These are phyloP conservation scores for Lycophotia porphyrea DNA, from an alignment of 2,888 invertebrate species.

Conservation along the genomic window DNA sequence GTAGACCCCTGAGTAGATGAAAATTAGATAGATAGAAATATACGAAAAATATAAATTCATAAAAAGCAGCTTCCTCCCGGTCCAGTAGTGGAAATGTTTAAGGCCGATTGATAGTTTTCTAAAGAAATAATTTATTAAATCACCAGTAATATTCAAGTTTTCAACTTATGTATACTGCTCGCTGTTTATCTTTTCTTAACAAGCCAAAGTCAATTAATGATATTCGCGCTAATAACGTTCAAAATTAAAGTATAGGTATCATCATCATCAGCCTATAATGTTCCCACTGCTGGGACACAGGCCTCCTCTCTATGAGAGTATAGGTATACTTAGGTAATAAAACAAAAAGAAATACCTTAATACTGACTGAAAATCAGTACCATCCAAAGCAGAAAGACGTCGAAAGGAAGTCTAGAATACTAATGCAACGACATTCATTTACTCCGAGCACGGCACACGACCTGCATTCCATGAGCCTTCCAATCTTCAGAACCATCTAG, in stretches of 20 bases:
- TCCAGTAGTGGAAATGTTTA: too few species aligned
- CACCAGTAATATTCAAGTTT: background rate
- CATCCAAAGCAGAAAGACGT: slow-evolving; percentile 19
- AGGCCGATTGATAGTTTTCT: too few species aligned
- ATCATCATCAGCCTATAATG: too few species aligned
- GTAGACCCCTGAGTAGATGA: background rate
- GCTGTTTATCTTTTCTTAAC: background rate
- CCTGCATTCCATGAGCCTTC: slow-evolving; percentile 24
- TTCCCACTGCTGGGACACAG: too few species aligned
- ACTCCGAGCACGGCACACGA: slow-evolving; percentile 27
- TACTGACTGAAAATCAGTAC: slow-evolving; percentile 25
- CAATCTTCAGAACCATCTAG: slow-evolving; percentile 29
- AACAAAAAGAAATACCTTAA: slow-evolving; percentile 28
- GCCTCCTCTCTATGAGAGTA: too few species aligned
- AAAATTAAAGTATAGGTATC: too few species aligned
- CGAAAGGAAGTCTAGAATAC: slow-evolving; percentile 37
- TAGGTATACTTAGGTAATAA: background rate
- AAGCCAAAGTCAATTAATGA: background rate
- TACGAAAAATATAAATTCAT: too few species aligned
- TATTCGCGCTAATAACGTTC: slow-evolving; percentile 4
- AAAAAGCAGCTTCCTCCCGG: too few species aligned
- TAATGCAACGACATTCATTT: slow-evolving; percentile 41
- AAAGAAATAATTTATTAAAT: background rate
- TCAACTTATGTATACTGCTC: background rate
- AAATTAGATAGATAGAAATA: too few species aligned